Percentiles rank a stretch among this genome's conserved stretches.
Evolutionary conservation across 2,113 vertebrate genomes (phyloP).

Genomic region (Campylorhamphus procurvoides): DNA sequence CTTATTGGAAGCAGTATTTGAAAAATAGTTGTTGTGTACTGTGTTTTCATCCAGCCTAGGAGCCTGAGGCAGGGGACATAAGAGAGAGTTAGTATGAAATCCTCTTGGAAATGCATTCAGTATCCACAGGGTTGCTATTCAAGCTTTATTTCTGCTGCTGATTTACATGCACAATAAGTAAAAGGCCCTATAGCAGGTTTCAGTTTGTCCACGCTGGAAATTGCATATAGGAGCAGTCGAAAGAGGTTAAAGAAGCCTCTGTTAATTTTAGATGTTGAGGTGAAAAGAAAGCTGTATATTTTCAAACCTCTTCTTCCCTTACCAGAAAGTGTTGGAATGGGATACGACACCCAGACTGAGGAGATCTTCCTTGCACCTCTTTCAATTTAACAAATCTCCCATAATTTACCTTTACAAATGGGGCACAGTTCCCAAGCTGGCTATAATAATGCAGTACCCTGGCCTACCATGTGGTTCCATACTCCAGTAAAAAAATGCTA

Average conservation of each 20-base stretch:
- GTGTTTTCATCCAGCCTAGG: constrained; percentile 53
- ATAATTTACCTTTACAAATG: not conserved
- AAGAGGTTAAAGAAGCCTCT: not conserved
- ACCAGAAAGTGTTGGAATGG: not conserved
- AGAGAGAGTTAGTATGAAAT: constrained; percentile 59
- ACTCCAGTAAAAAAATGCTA: not conserved
- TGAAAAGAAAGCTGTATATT: not conserved
- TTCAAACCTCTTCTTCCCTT: not conserved
- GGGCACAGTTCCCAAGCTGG: not conserved
- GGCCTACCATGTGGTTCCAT: not conserved
- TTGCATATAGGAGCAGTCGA: constrained; percentile 34
- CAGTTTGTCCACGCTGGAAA: constrained; percentile 52
- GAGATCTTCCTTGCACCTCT: not conserved
- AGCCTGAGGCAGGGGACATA: constrained; percentile 62
- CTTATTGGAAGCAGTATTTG: constrained; percentile 41
- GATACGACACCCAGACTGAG: not conserved
- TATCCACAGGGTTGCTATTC: not conserved
- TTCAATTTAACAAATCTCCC: not conserved
- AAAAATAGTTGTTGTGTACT: constrained; percentile 27
- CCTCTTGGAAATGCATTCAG: constrained; percentile 47
- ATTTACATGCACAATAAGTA: not conserved
- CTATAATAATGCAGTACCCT: not conserved
- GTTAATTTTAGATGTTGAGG: not conserved
- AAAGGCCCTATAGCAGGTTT: not conserved
- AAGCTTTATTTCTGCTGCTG: constrained; percentile 10